These are phyloP conservation scores for Poicephalus meyeri DNA, from an alignment of 2,113 vertebrate genomes.

Conservation along the genomic window DNA sequence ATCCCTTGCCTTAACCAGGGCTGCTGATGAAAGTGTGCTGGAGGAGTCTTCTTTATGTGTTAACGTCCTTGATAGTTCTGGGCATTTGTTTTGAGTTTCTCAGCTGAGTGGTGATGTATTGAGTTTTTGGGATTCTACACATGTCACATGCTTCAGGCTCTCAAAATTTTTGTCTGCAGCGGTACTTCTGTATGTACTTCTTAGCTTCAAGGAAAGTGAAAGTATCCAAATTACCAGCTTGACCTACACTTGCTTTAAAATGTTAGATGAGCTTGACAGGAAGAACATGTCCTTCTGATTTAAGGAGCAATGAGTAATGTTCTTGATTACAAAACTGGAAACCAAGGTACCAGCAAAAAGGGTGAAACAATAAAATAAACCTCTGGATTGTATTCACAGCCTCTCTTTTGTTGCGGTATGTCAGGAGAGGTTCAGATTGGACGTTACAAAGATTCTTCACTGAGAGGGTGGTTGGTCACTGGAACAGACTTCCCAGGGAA, in stretches of 20 bases:
- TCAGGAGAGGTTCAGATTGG: background rate
- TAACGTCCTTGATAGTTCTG: background rate
- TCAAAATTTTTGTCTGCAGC: background rate
- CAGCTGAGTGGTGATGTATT: background rate
- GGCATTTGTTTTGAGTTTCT: background rate
- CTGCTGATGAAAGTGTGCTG: background rate
- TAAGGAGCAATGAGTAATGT: background rate
- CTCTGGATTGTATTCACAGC: background rate
- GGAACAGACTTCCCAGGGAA: background rate
- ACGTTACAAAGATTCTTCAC: background rate
- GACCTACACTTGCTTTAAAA: background rate
- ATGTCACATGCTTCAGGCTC: background rate
- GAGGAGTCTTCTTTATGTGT: background rate
- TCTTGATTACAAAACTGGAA: background rate
- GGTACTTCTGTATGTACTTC: background rate
- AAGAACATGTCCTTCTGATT: background rate
- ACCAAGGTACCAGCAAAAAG: background rate
- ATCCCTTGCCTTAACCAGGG: background rate
- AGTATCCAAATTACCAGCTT: background rate
- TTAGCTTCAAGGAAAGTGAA: background rate
- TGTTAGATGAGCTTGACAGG: background rate
- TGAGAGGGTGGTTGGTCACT: rapidly evolving
- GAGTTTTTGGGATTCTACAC: background rate
- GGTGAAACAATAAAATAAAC: background rate
- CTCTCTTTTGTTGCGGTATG: background rate